These are phyloP conservation scores for Hippopotamyrus pictus DNA, from an alignment of 2,797 vertebrate species.

Conservation along the genomic window DNA sequence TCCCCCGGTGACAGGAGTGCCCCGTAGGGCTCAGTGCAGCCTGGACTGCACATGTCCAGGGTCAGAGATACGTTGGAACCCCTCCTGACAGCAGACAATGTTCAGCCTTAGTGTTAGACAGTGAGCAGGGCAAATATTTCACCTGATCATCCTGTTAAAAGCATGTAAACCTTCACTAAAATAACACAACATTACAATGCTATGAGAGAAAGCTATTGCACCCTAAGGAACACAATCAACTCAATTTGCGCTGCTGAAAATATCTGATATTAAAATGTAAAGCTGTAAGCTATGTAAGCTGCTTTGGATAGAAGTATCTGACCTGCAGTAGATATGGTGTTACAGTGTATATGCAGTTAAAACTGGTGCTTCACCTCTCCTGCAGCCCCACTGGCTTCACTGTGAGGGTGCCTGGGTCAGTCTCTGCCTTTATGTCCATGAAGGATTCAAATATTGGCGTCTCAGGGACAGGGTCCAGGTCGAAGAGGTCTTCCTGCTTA, in stretches of 20 bases:
- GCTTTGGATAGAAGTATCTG: background rate
- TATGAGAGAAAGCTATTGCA: background rate
- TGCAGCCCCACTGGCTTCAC: constrained; percentile 92
- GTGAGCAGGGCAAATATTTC: background rate
- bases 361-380: constrained; percentile 71
- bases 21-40: constrained; percentile 87
- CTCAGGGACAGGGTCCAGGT: constrained; percentile 79
- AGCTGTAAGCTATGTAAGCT: background rate
- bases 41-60: constrained; percentile 94
- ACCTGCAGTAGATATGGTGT: background rate
- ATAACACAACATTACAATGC: background rate
- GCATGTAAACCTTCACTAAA: background rate
- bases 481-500: constrained; percentile 81
- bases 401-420: constrained; percentile 76
- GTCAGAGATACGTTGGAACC: constrained; percentile 97
- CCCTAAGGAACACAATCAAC: background rate
- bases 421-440: constrained; percentile 76
- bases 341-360: background rate
- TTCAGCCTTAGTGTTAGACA: background rate
- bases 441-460: constrained; percentile 87
- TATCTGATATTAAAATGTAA: background rate
- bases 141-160: background rate
- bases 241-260: background rate
- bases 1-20: constrained; percentile 87
- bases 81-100: constrained; percentile 62